Conservation (phyloP, 2,113 vertebrate species). For the Chloropsis hardwickii region DNA sequence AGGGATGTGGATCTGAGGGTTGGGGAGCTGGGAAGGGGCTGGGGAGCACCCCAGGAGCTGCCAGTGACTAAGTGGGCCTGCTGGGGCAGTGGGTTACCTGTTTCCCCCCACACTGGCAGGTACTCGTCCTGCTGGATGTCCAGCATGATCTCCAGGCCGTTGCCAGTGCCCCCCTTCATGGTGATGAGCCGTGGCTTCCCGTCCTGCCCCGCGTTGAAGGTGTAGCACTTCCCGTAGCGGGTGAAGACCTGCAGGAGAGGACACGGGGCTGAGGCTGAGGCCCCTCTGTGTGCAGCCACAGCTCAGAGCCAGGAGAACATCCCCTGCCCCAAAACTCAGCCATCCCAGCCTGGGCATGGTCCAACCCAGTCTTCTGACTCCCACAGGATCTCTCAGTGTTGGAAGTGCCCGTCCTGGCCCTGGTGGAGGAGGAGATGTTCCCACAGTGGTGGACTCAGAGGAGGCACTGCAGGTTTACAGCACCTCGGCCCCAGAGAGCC, state of each 20-base stretch:
- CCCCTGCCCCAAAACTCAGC: background rate
- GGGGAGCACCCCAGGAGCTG: background rate
- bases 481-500: background rate
- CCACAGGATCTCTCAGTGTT: accelerated
- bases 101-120: constrained; percentile 96
- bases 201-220: constrained; percentile 92
- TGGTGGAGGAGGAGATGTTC: background rate
- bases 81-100: constrained; percentile 75
- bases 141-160: constrained; percentile 97
- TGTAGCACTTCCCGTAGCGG: constrained; percentile 97
- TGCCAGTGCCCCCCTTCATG: constrained; percentile 95
- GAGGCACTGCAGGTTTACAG: background rate
- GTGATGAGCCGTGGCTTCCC: constrained; percentile 86
- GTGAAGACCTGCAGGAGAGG: constrained; percentile 87
- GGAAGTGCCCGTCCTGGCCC: background rate
- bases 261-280: background rate
- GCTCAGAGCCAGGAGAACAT: accelerated
- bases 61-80: accelerated
- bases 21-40: background rate
- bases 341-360: accelerated
- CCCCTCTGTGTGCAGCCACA: background rate
- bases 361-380: accelerated
- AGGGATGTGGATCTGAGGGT: background rate
- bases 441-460: background rate
- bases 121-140: constrained; percentile 98